Conservation (phyloP, 2,113 vertebrate genomes). For the Colinus virginianus region DNA sequence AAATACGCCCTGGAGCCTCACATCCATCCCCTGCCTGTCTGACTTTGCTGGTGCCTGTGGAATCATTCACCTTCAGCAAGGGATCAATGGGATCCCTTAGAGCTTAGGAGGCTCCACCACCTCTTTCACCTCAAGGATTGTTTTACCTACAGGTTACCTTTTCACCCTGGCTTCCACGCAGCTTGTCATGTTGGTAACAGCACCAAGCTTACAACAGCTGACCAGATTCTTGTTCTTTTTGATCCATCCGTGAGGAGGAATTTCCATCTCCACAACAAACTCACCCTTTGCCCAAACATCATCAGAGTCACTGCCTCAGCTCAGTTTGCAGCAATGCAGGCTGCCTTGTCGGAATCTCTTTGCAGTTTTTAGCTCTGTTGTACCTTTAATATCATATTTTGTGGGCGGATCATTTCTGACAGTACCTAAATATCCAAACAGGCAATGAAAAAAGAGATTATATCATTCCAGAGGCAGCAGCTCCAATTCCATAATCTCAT, state of each 20-base stretch:
- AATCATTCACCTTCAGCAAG: not conserved
- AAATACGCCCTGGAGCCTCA: not conserved
- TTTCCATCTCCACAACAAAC: not conserved
- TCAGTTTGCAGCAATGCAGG: not conserved
- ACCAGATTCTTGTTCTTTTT: not conserved
- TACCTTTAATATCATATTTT: not conserved
- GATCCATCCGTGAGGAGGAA: not conserved
- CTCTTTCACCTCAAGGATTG: not conserved
- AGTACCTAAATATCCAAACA: not conserved
- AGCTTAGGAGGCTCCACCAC: not conserved
- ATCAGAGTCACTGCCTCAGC: not conserved
- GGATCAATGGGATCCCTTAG: not conserved
- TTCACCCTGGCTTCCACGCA: not conserved
- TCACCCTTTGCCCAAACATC: not conserved
- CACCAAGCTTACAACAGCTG: not conserved
- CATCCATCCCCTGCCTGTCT: not conserved
- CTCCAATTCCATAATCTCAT: not conserved
- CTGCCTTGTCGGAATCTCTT: no score
- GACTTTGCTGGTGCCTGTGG: fast-evolving
- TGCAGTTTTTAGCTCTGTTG: not conserved
- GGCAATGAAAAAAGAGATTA: not conserved
- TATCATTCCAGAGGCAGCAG: not conserved
- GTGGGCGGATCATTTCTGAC: not conserved
- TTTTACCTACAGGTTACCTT: not conserved
- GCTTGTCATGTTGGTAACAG: not conserved